These are phyloP conservation scores for Girardinichthys multiradiatus DNA, from an alignment of 2,113 vertebrate genomes.

Conservation along the genomic window DNA sequence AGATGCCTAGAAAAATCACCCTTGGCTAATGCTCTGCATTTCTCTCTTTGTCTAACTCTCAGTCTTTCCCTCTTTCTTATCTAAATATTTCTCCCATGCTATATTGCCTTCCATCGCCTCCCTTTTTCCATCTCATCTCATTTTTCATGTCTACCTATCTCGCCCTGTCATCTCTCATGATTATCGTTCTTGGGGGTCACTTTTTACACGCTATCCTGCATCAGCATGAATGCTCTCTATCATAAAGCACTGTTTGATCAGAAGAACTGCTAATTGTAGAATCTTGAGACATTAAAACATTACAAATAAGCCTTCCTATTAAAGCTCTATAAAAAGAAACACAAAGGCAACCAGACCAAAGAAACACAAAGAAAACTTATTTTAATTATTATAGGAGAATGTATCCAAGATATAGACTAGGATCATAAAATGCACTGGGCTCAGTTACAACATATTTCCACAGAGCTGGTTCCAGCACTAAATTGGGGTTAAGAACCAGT, in stretches of 20 bases:
- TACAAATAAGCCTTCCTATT: slow-evolving; percentile 37
- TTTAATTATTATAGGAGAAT: slow-evolving; percentile 12
- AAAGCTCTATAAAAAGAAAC: slow-evolving; percentile 41
- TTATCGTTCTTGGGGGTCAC: slow-evolving; percentile 42
- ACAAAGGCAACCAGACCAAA: neutral
- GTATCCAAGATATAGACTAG: neutral
- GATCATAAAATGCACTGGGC: neutral
- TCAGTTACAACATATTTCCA: neutral
- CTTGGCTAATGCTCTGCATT: slow-evolving; percentile 24
- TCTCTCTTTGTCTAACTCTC: neutral
- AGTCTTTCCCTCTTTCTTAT: slow-evolving; percentile 17
- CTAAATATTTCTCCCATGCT: slow-evolving; percentile 14
- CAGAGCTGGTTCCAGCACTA: too few relatives aligned
- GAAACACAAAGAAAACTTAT: neutral
- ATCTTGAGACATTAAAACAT: slow-evolving; percentile 44
- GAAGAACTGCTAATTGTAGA: slow-evolving; percentile 40
- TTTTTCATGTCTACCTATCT: slow-evolving; percentile 40
- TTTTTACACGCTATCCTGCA: slow-evolving; percentile 36
- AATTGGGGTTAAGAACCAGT: too few relatives aligned
- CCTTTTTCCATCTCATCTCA: slow-evolving; percentile 28
- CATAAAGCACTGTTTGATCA: slow-evolving; percentile 46
- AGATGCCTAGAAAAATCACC: slow-evolving; percentile 43
- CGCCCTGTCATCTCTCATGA: slow-evolving; percentile 32
- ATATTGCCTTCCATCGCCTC: slow-evolving; percentile 12
- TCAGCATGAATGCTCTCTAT: slow-evolving; percentile 42